Evolutionary conservation across 2,113 vertebrate species (phyloP), one percentile per base, ranked within the genome.

Genomic region (Egretta garzetta): DNA sequence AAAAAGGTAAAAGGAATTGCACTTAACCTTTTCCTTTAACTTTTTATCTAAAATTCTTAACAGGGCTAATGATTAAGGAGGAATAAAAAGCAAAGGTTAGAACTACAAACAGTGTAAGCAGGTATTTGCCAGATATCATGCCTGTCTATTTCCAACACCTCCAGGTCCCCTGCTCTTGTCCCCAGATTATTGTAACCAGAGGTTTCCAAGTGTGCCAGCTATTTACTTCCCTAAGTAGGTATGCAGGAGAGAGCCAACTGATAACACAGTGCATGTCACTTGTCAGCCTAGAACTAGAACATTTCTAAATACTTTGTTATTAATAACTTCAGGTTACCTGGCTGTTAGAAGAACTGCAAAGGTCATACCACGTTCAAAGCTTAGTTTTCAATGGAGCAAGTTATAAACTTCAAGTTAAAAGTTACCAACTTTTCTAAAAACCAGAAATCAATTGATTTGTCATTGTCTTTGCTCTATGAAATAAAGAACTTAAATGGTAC

Each of bases 241-340:
- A 96, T 87, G 83, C 56, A 87, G 22, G 24, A 79, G 41, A 68
- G 56, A 91, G 88, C 88, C 94, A 97, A 52, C 60, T 94, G 92
- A 91, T 94, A 97, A 92, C 33, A 55, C 4, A 75, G 52, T 71
- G 64, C 80, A 64, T 49, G 59, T 52, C 74, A 76, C 77, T 93
- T 82, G 45, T 94, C 87, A 75, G 60, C 26, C 27, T 68, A 91
- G 47, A 84, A 81, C 33, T 45, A 86, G 10, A 86, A 60, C 39
- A 72, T 85, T 96, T 82, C 70, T 67, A 95, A 90, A 88, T 62
- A 75, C 39, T 77, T 79, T 5, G 6, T 80, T 83, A 83, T 77
- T 86, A 58, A 83, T 95, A 94, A 88, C 72, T 77, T 60, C 8
- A 16, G 27, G 24, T 80, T 92, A 92, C 75, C 59, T 88, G 59